A percentile compares a stretch with the other conserved stretches of the same genome.
These are phyloP conservation scores for Chiloscyllium punctatum DNA, from an alignment of 2,797 vertebrate species.

Conservation along the genomic window DNA sequence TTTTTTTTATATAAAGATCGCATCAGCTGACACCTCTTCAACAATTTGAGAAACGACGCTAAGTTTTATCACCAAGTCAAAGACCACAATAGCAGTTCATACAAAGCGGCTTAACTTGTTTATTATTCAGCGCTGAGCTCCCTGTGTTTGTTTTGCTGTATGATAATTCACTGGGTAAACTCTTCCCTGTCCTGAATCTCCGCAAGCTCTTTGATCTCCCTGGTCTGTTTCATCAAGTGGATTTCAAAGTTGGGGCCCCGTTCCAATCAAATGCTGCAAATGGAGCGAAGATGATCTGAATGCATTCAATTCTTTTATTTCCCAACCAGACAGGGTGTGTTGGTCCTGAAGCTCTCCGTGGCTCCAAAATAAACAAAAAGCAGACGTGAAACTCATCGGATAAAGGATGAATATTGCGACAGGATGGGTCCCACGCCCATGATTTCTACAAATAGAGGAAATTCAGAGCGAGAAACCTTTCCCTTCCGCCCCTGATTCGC, in stretches of 20 bases:
- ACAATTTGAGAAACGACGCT: background rate
- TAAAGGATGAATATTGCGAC: background rate
- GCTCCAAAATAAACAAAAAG: slow-evolving; percentile 9
- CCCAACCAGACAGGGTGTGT: background rate
- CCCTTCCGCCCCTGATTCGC: too few relatives aligned
- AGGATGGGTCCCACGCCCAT: background rate
- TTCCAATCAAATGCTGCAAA: slow-evolving; percentile 63
- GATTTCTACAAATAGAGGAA: background rate
- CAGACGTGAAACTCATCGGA: background rate
- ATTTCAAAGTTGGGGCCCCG: slow-evolving; percentile 55
- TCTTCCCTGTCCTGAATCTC: slow-evolving; percentile 62
- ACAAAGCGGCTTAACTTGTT: slow-evolving; percentile 51
- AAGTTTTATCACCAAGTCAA: background rate
- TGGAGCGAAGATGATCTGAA: slow-evolving; percentile 59
- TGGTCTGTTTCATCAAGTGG: slow-evolving; percentile 57
- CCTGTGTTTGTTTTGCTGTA: slow-evolving; percentile 56
- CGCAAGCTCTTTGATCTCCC: slow-evolving; percentile 63
- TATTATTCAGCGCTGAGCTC: slow-evolving; percentile 63
- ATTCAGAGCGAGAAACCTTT: background rate
- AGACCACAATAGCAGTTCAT: slow-evolving; percentile 40
- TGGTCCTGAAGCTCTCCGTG: background rate
- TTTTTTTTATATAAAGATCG: background rate
- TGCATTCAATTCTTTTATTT: slow-evolving; percentile 44
- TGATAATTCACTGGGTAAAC: slow-evolving; percentile 65
- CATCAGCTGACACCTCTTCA: background rate